These are phyloP conservation scores for Coregonus ussuriensis DNA, from an alignment of 2,797 vertebrate species.

Conservation along the genomic window DNA sequence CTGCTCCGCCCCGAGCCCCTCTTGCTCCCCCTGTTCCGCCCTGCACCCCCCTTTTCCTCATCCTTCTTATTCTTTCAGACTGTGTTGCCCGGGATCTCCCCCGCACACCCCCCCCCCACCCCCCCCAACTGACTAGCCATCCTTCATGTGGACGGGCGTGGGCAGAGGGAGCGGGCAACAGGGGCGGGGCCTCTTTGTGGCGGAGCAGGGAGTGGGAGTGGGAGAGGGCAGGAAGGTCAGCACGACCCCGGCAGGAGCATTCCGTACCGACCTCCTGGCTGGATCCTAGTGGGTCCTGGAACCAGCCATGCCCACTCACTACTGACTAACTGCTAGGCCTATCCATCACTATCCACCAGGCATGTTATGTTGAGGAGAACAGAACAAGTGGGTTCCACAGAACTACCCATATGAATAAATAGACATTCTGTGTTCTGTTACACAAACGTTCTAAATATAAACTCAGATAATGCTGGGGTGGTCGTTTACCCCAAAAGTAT, in stretches of 20 bases:
- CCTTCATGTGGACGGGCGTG: conserved; percentile 78
- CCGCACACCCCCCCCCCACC: neutral
- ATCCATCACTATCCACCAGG: too few species aligned
- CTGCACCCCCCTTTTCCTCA: conserved; percentile 7
- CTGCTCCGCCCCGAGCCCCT: too few species aligned
- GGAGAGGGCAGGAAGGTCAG: conserved; percentile 75
- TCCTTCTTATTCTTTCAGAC: conserved; percentile 61
- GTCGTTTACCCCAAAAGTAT: too few species aligned
- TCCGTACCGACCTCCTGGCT: conserved; percentile 56
- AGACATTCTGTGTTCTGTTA: neutral
- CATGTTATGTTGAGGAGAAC: too few species aligned
- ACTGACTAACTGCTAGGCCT: neutral
- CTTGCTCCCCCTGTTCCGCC: neutral
- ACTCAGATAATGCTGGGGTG: too few species aligned
- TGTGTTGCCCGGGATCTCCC: conserved; percentile 58
- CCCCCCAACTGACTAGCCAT: conserved; percentile 62
- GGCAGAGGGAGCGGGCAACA: conserved; percentile 73
- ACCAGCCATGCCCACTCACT: conserved; percentile 37
- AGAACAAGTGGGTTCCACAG: too few species aligned
- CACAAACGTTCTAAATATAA: too few species aligned
- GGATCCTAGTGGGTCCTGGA: conserved; percentile 54
- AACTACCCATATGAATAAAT: too few species aligned
- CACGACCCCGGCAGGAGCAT: conserved; percentile 56
- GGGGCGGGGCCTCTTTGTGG: conserved; percentile 73
- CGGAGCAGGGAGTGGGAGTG: conserved; percentile 75